Conservation (phyloP, 1,140 invertebrate genomes). For the Helicoverpa zea region DNA sequence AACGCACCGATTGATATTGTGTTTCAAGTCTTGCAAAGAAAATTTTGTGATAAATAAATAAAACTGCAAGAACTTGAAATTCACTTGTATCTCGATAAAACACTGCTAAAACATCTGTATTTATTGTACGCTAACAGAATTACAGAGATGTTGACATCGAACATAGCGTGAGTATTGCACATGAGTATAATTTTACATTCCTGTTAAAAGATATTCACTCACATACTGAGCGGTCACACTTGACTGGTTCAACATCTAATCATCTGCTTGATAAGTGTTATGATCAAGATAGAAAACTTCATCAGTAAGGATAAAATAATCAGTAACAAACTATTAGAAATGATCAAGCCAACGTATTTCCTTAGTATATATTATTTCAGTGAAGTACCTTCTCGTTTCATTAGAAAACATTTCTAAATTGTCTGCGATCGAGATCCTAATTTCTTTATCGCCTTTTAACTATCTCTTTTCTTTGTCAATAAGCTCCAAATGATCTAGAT, state of each 20-base stretch:
- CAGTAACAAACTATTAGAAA: no score
- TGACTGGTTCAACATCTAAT: not conserved
- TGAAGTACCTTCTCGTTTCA: no score
- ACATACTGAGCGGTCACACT: not conserved
- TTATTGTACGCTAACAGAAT: not conserved
- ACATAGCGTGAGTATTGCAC: not conserved
- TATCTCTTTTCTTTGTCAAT: not conserved
- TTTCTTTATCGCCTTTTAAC: not conserved
- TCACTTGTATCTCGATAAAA: no score
- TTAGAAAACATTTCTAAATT: no score
- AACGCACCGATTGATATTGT: no score
- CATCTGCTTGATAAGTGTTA: not conserved
- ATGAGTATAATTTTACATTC: not conserved
- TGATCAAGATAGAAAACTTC: not conserved
- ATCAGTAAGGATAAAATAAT: no score
- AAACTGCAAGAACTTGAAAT: no score
- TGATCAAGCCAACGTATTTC: no score
- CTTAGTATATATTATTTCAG: no score
- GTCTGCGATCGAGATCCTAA: not conserved
- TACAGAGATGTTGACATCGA: conserved; percentile 17
- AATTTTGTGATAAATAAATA: no score
- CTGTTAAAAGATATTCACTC: not conserved
- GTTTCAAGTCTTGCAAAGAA: no score
- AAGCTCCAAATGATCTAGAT: not conserved
- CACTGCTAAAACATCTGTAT: not conserved